Percentiles rank a stretch among this genome's conserved stretches.
These are phyloP conservation scores for Galaxias olidus DNA, from an alignment of 2,797 vertebrate genomes.

Conservation along the genomic window DNA sequence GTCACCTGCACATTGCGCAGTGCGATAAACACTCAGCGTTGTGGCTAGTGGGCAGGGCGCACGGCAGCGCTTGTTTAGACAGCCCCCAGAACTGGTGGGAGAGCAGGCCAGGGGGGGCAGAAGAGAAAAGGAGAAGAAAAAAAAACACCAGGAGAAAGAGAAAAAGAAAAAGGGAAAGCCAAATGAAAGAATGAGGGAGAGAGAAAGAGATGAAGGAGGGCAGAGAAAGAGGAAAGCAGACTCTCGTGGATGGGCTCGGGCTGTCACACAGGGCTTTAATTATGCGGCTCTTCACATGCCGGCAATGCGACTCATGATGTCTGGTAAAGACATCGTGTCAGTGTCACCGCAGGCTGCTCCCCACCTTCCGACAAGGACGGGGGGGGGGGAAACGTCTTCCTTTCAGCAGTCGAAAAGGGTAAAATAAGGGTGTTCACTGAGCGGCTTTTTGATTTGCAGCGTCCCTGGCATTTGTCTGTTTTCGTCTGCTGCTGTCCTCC, in stretches of 20 bases:
- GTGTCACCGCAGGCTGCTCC: not conserved
- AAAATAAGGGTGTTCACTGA: too few relatives aligned
- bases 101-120: not conserved
- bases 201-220: not conserved
- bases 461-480: too few relatives aligned
- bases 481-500: too few relatives aligned
- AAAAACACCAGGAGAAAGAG: constrained; percentile 2
- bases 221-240: constrained; percentile 11
- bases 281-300: constrained; percentile 36
- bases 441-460: too few relatives aligned
- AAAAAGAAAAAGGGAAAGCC: constrained; percentile 7
- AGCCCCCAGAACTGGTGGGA: constrained; percentile 35
- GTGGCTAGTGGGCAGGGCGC: constrained; percentile 53
- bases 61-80: constrained; percentile 60
- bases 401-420: too few relatives aligned
- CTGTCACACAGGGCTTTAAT: constrained; percentile 36
- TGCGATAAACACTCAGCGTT: constrained; percentile 74
- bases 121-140: constrained; percentile 9
- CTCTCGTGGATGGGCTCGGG: constrained; percentile 31
- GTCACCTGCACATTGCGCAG: constrained; percentile 85
- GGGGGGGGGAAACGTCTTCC: too few relatives aligned
- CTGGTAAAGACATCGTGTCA: constrained; percentile 12
- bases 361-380: too few relatives aligned
- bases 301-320: not conserved
- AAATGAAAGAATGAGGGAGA: not conserved